Evolutionary conservation across 2,113 vertebrate genomes (phyloP), one percentile per base, ranked within the genome.

Genomic region (Oncorhynchus keta): DNA sequence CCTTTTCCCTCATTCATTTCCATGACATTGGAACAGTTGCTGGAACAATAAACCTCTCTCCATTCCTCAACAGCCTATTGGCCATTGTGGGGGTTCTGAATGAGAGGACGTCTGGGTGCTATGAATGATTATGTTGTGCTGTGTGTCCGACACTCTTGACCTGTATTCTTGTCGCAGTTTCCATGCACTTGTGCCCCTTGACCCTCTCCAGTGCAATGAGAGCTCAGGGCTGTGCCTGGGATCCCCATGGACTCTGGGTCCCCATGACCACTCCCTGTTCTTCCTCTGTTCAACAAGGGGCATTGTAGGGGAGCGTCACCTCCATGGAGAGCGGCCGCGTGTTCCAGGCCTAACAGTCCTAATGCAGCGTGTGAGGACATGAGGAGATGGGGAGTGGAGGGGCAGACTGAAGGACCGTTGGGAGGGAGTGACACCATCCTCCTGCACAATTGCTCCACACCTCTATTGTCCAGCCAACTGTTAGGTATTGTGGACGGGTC

Each of bases 11-110:
- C 26, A 51, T 75, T 66, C 81, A 91, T 90, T 91, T 89, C 87
- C 87, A 90, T 90, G 83, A 90, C 85, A 91, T 5, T 89, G 79
- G 80, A 90, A 88, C 85, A 86, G 85, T 87, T 85, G 84, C 84
- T 83, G 72, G 75, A 79, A 87, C 86, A 87, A 89, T 84, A 85
- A 76, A 83, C 77, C 79, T 79, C 85, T 87, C 82, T 86, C 83
- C 79, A 85, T 79, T 79, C 77, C 83, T 77, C 68, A 51, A 55
- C 28, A 45, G 65, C 83, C 83, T 77, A 81, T 79, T 71, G 26
- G 74, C 74, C 79, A 80, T 85, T 88, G 85, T 84, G 76, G 66
- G 55, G 48, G 70, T 55, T 55, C 51, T 55, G 51, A 55, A 18
- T 16, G 51, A 55, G 16, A 55, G 51, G 51, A 55, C 51, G 51